Conservation (phyloP, 1,140 invertebrate genomes). For the Drosophila varians region DNA sequence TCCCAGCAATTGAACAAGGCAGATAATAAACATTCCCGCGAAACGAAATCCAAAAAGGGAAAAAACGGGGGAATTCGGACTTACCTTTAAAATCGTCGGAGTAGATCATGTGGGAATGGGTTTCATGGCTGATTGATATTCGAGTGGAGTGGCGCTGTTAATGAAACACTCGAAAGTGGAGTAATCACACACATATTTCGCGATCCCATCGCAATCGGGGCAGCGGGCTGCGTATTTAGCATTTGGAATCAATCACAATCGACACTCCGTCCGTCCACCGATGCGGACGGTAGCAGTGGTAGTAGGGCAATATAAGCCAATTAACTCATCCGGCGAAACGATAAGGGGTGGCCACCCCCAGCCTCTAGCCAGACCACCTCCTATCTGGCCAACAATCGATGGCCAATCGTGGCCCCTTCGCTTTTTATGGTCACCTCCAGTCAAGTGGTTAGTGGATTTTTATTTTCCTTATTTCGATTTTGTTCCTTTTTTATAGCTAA, state of each 20-base stretch:
- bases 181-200: slow-evolving; percentile 61
- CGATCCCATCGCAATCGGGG: slow-evolving; percentile 50
- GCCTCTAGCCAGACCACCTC: neutral
- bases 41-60: slow-evolving; percentile 9
- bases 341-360: slow-evolving; percentile 23
- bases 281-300: slow-evolving; percentile 24
- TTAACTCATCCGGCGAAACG: slow-evolving; percentile 51
- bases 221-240: slow-evolving; percentile 39
- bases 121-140: slow-evolving; percentile 72
- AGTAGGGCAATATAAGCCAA: slow-evolving; percentile 64
- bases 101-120: slow-evolving; percentile 24
- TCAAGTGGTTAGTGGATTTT: slow-evolving; percentile 36
- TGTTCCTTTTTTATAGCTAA: slow-evolving; percentile 31
- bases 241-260: slow-evolving; percentile 74
- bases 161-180: slow-evolving; percentile 68
- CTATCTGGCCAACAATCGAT: slow-evolving; percentile 9
- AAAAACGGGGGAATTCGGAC: slow-evolving; percentile 4
- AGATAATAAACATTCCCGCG: slow-evolving; percentile 17
- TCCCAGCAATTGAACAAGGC: slow-evolving; percentile 8
- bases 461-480: slow-evolving; percentile 26
- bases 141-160: slow-evolving; percentile 56
- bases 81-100: slow-evolving; percentile 11
- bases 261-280: slow-evolving; percentile 45
- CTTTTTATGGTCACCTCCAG: slow-evolving; percentile 24
- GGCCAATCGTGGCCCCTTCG: slow-evolving; percentile 7